These are phyloP conservation scores for Furcula furcula DNA, from an alignment of 2,888 invertebrate species.

Conservation along the genomic window DNA sequence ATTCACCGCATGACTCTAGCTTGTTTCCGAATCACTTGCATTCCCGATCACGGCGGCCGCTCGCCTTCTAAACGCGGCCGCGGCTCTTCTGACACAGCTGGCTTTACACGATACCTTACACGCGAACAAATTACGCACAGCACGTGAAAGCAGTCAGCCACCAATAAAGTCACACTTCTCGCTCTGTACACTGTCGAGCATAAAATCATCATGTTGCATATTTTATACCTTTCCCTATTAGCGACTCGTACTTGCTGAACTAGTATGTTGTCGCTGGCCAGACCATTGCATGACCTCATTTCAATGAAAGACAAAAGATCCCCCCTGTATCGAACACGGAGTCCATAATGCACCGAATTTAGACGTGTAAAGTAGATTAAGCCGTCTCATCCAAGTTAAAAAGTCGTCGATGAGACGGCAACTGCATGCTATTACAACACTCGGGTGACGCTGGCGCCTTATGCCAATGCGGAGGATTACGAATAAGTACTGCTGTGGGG, in stretches of 20 bases:
- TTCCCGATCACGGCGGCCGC: conserved; percentile 78
- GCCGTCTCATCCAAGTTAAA: conserved; percentile 45
- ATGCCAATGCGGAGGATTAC: conserved; percentile 32
- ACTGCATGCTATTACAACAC: conserved; percentile 71
- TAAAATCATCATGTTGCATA: conserved; percentile 75
- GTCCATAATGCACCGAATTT: conserved; percentile 61
- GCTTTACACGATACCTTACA: conserved; percentile 76
- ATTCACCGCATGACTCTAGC: conserved; percentile 75
- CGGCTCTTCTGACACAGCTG: conserved; percentile 69
- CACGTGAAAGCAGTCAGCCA: conserved; percentile 58
- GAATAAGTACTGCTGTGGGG: background rate
- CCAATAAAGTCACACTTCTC: conserved; percentile 55
- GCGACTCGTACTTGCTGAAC: conserved; percentile 69
- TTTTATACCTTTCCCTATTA: conserved; percentile 82
- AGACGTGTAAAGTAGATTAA: conserved; percentile 57
- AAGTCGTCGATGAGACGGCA: conserved; percentile 50
- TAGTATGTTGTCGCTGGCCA: conserved; percentile 67
- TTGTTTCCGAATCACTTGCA: conserved; percentile 74
- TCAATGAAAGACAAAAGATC: conserved; percentile 52
- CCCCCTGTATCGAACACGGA: conserved; percentile 58
- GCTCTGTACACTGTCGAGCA: conserved; percentile 70
- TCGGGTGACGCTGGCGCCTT: conserved; percentile 48
- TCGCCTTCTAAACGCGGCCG: conserved; percentile 50
- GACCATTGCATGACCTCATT: conserved; percentile 75
- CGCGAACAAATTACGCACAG: conserved; percentile 75